Evolutionary conservation across 2,888 invertebrate species (phyloP).

Genomic region (Steromphala cineraria): DNA sequence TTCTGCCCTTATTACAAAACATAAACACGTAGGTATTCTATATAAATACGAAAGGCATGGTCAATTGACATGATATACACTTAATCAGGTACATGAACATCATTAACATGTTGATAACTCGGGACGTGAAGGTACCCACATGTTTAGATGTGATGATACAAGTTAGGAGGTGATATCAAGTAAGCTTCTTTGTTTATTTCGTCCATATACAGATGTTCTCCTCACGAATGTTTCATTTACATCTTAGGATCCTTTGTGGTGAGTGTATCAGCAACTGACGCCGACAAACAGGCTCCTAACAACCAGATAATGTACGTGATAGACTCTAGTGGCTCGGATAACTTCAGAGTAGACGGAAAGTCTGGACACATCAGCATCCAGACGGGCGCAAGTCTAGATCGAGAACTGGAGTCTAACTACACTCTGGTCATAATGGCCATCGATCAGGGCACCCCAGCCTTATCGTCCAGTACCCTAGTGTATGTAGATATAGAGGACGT

Average conservation of each 20-base stretch:
- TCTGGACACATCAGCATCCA: constrained; percentile 90
- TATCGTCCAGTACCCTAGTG: constrained; percentile 48
- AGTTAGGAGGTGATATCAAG: no score
- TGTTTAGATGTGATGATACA: no score
- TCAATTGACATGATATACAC: no score
- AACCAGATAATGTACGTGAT: constrained; percentile 93
- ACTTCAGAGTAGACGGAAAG: constrained; percentile 92
- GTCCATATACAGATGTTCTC: background rate
- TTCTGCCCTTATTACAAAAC: no score
- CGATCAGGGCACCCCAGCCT: constrained; percentile 59
- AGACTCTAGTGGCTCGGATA: constrained; percentile 91
- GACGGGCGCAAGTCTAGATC: constrained; percentile 91
- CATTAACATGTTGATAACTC: no score
- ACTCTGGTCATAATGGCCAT: constrained; percentile 63
- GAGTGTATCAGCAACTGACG: constrained; percentile 59
- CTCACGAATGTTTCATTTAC: background rate
- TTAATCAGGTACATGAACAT: no score
- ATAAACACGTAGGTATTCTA: no score
- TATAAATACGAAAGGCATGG: no score
- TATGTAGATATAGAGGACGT: constrained; percentile 89
- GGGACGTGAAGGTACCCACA: no score
- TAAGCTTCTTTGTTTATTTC: background rate
- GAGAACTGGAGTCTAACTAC: constrained; percentile 79
- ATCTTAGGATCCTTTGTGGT: constrained; percentile 47
- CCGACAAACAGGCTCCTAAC: constrained; percentile 79